These are phyloP conservation scores for Chiloscyllium punctatum DNA, from an alignment of 2,797 vertebrate species.

Conservation along the genomic window DNA sequence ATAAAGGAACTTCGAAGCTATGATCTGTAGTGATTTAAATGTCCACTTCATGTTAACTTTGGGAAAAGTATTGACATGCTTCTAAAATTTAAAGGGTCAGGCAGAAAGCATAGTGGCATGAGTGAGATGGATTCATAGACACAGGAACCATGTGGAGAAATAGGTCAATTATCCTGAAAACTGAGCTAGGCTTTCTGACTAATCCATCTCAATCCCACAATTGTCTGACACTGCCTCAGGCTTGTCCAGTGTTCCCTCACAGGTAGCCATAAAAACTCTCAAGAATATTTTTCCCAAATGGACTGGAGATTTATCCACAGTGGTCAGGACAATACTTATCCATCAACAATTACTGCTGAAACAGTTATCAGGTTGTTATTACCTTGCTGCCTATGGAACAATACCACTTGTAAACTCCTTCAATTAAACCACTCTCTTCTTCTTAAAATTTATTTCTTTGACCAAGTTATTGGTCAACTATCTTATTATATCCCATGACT, in stretches of 20 bases:
- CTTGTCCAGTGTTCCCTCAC: background rate
- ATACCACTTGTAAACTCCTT: background rate
- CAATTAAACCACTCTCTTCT: background rate
- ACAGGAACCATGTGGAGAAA: too few species aligned
- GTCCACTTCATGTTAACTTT: background rate
- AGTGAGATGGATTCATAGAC: too few species aligned
- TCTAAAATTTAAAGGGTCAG: background rate
- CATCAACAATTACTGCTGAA: background rate
- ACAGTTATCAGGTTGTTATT: background rate
- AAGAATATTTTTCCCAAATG: background rate
- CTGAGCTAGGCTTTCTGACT: too few species aligned
- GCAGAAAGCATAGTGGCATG: too few species aligned
- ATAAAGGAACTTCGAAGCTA: background rate
- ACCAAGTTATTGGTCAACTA: background rate
- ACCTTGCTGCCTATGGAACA: background rate
- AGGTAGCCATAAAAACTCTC: background rate
- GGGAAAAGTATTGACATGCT: background rate
- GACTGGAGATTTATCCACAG: background rate
- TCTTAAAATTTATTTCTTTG: background rate
- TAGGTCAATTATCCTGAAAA: too few species aligned
- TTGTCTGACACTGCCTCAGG: too few species aligned
- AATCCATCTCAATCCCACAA: too few species aligned
- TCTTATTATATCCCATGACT: background rate
- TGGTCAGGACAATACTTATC: background rate
- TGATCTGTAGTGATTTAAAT: background rate